Evolutionary conservation across 2,113 vertebrate species (phyloP).

Genomic region (Poeciliopsis prolifica): DNA sequence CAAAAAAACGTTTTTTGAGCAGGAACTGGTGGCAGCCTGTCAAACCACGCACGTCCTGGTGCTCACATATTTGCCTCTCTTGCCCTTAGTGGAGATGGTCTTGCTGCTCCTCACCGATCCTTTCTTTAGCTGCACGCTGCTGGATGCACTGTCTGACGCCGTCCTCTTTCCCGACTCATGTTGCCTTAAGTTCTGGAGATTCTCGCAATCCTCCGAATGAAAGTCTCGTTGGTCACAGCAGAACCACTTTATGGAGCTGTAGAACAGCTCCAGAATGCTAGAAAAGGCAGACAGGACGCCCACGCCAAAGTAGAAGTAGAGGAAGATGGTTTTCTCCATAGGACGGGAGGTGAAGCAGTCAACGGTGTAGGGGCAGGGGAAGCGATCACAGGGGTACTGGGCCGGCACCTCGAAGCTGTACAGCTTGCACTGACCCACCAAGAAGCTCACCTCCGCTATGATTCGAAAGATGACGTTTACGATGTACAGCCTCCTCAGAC

Average conservation of each 20-base stretch:
- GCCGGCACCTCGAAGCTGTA: conserved; percentile 90
- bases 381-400: conserved; percentile 83
- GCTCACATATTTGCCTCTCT: conserved; percentile 15
- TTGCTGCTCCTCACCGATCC: conserved; percentile 26
- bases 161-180: not conserved
- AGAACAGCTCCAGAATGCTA: conserved; percentile 83
- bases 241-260: conserved; percentile 81
- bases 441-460: conserved; percentile 84
- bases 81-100: conserved; percentile 42
- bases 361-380: conserved; percentile 89
- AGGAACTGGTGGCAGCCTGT: not conserved
- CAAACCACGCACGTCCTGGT: conserved; percentile 41
- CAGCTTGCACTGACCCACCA: conserved; percentile 85
- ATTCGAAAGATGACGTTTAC: conserved; percentile 86
- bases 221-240: not conserved
- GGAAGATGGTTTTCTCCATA: conserved; percentile 91
- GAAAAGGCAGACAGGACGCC: conserved; percentile 84
- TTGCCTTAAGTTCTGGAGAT: conserved; percentile 12
- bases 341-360: conserved; percentile 94
- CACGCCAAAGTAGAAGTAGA: conserved; percentile 90
- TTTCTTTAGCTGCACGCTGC: conserved; percentile 20
- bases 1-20: not conserved
- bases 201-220: not conserved
- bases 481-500: conserved; percentile 76
- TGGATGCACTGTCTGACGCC: fast-evolving